phyloP scores from a whole-genome alignment of 2,797 vertebrate genomes.

The Mus spretus region DNA sequence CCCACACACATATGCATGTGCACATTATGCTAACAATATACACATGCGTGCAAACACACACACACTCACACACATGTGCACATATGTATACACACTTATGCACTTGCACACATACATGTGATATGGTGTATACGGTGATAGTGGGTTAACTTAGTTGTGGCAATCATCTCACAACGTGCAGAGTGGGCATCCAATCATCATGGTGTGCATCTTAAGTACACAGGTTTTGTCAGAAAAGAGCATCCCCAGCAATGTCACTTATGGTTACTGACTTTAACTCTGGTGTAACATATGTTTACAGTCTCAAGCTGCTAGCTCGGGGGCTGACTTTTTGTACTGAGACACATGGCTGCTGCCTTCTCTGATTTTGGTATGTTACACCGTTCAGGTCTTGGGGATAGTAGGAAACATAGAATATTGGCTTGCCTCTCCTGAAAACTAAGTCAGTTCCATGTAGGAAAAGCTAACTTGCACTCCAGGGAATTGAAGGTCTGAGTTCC shows the following conservation, averaged over 20 bases:
- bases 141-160: not conserved
- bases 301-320: not conserved
- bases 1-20: too few relatives aligned
- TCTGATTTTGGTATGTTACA: not conserved
- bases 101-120: not conserved
- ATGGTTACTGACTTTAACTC: not conserved
- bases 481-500: not conserved
- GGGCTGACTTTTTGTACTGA: not conserved
- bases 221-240: not conserved
- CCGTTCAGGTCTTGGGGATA: not conserved
- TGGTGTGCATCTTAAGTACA: not conserved
- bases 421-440: not conserved
- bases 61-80: too few relatives aligned
- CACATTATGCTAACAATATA: too few relatives aligned
- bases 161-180: not conserved
- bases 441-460: not conserved
- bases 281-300: not conserved
- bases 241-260: not conserved
- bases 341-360: not conserved
- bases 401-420: not conserved
- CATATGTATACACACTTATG: too few relatives aligned
- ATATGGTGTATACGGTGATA: not conserved
- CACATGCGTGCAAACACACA: too few relatives aligned
- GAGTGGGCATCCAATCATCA: not conserved
- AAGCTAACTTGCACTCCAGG: not conserved